Percentiles rank a stretch among this genome's conserved stretches.
Evolutionary conservation across 2,888 invertebrate genomes (phyloP).

Genomic region (Zelleria hepariella): DNA sequence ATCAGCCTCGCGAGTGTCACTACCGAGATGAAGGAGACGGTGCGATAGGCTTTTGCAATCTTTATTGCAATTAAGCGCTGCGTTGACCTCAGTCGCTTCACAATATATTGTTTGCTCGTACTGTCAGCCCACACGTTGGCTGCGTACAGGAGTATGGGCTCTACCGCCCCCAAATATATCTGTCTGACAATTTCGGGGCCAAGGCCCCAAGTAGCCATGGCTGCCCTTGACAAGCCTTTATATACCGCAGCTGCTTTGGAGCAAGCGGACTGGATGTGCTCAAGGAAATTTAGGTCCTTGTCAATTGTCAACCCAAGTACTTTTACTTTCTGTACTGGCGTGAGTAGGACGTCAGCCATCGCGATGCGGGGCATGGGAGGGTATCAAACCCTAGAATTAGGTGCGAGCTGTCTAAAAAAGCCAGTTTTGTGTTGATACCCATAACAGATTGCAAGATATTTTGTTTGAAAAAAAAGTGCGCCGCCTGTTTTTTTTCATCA

Average conservation of each 20-base stretch:
- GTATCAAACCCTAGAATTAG: too few relatives aligned
- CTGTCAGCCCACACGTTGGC: not conserved
- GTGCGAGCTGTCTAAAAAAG: too few relatives aligned
- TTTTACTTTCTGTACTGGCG: too few relatives aligned
- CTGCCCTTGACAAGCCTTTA: not conserved
- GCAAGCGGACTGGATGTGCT: not conserved
- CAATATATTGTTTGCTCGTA: not conserved
- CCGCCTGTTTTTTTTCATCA: too few relatives aligned
- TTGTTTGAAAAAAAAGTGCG: too few relatives aligned
- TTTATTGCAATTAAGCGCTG: not conserved
- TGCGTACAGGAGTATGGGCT: not conserved
- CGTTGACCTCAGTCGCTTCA: not conserved
- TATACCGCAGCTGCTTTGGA: not conserved
- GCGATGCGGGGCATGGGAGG: too few relatives aligned
- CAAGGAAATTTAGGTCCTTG: not conserved
- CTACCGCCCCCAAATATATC: not conserved
- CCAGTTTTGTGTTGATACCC: too few relatives aligned
- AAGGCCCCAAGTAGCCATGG: not conserved
- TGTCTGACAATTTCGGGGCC: not conserved
- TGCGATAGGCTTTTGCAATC: not conserved
- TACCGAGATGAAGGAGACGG: not conserved
- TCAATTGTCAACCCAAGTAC: not conserved
- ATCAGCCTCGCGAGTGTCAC: not conserved
- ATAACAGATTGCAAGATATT: too few relatives aligned
- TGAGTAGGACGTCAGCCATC: too few relatives aligned